Percentiles rank a stretch among this genome's conserved stretches.
phyloP scores from a whole-genome alignment of 92 coral and sea anemone genomes.

The Montipora capitata region DNA sequence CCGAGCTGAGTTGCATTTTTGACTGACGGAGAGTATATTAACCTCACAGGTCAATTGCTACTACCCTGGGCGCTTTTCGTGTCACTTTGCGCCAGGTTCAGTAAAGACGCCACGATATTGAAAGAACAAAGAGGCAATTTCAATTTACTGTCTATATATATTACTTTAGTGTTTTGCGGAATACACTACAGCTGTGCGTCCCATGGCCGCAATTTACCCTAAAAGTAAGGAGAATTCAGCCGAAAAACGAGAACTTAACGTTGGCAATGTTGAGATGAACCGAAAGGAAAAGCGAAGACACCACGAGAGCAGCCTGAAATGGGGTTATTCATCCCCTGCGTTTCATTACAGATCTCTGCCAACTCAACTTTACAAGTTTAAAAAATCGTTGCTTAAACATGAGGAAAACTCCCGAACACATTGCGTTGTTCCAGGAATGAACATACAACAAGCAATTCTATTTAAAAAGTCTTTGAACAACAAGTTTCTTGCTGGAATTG shows the following conservation, averaged over 20 bases:
- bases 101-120: no score
- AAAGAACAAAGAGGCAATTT: no score
- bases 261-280: background rate
- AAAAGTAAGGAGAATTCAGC: background rate
- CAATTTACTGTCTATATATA: no score
- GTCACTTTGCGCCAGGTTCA: no score
- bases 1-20: no score
- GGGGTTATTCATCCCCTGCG: constrained; percentile 45
- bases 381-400: background rate
- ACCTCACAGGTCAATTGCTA: no score
- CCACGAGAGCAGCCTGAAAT: constrained; percentile 9
- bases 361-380: constrained; percentile 9
- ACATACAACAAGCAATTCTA: constrained; percentile 14
- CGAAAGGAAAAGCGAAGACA: background rate
- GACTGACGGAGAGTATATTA: no score
- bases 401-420: background rate
- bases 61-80: no score
- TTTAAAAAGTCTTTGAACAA: background rate
- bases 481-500: background rate
- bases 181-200: constrained; percentile 65
- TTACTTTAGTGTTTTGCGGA: constrained; percentile 12
- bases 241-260: background rate
- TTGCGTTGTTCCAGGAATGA: constrained; percentile 18
- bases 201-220: constrained; percentile 11
- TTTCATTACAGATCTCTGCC: constrained; percentile 28